phyloP scores from a whole-genome alignment of 2,113 vertebrate genomes.

The Ailuropoda melanoleuca region DNA sequence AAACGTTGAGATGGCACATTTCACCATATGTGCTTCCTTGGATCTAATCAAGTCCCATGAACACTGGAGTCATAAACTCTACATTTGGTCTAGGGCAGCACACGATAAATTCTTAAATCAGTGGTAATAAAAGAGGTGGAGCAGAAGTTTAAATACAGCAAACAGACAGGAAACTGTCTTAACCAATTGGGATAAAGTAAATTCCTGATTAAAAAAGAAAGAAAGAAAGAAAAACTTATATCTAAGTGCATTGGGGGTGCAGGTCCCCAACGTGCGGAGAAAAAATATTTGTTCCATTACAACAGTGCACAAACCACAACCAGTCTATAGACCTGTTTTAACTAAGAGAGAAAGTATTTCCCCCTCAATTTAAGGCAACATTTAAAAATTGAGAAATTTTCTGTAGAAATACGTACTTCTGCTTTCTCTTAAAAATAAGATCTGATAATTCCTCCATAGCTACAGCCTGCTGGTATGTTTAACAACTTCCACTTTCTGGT shows the following conservation, averaged over 20 bases:
- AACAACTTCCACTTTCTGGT: background rate
- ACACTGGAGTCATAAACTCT: conserved; percentile 70
- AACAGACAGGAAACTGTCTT: conserved; percentile 24
- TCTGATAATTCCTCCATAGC: background rate
- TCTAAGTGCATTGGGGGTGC: background rate
- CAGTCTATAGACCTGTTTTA: background rate
- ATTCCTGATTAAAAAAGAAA: background rate
- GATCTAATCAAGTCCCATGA: conserved; percentile 56
- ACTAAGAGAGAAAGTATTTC: background rate
- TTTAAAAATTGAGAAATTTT: background rate
- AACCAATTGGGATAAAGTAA: background rate
- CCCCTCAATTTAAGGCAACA: background rate
- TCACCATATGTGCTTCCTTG: conserved; percentile 75
- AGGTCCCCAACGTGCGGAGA: background rate
- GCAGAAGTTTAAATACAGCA: conserved; percentile 72
- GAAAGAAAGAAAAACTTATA: background rate
- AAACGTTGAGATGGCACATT: conserved; percentile 75
- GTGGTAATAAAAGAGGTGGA: conserved; percentile 58
- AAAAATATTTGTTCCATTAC: background rate
- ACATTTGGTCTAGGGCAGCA: conserved; percentile 54
- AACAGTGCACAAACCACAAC: background rate
- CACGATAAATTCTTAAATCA: conserved; percentile 59
- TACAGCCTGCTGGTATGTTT: background rate
- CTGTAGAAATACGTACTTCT: background rate
- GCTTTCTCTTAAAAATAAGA: conserved; percentile 6